These are phyloP conservation scores for Gerris lacustris DNA, from an alignment of 2,888 invertebrate species.

Conservation along the genomic window DNA sequence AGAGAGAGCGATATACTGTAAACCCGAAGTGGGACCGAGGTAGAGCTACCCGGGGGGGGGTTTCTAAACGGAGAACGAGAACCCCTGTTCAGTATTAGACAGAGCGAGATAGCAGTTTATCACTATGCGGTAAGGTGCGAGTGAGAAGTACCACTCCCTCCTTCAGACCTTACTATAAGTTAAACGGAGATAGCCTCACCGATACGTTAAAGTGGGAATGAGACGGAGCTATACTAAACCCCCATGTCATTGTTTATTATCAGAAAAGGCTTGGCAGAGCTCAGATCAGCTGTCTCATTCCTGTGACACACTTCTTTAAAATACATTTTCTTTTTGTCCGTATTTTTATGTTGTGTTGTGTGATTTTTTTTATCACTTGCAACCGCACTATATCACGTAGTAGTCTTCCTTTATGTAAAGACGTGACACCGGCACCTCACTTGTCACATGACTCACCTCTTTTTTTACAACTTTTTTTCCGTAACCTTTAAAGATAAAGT, in stretches of 20 bases:
- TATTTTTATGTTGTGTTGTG: neutral
- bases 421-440: neutral
- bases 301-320: constrained; percentile 2
- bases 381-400: neutral
- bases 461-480: too few species aligned
- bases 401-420: neutral
- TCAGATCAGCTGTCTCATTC: neutral
- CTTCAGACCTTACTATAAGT: neutral
- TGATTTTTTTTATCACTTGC: neutral
- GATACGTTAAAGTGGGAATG: neutral
- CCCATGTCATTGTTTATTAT: constrained; percentile 3
- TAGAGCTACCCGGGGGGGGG: neutral
- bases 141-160: neutral
- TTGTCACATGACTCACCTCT: neutral
- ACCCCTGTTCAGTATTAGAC: too few species aligned
- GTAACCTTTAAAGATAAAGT: too few species aligned
- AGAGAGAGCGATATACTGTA: neutral
- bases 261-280: neutral
- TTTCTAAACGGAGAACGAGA: too few species aligned
- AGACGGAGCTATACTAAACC: neutral
- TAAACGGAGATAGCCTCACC: neutral
- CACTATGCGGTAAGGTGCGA: neutral
- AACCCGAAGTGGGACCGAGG: too few species aligned
- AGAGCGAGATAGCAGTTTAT: too few species aligned
- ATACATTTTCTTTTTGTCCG: neutral